Percentiles rank a stretch among this genome's conserved stretches.
Conservation (phyloP, 2,888 invertebrate species). For the Halocaridina rubra region DNA sequence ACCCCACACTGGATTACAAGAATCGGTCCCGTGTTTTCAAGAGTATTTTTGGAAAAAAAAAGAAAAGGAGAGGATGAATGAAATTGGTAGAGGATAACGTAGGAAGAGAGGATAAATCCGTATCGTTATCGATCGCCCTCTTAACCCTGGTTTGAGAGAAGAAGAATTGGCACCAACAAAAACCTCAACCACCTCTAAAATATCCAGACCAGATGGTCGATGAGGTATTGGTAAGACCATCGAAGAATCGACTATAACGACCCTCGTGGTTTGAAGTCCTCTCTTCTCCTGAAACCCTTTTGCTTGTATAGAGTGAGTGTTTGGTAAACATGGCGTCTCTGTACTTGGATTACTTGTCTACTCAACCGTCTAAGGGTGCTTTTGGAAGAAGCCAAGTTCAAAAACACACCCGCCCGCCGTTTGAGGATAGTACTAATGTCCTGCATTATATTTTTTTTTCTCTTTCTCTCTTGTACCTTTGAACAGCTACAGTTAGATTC, state of each 20-base stretch:
- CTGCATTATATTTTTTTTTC: no score
- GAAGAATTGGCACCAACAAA: neutral
- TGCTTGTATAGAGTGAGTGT: conserved; percentile 26
- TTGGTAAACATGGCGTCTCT: neutral
- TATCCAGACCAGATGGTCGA: no score
- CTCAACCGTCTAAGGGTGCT: neutral
- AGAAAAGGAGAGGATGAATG: neutral
- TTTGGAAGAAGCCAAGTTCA: neutral
- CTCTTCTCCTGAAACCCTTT: neutral
- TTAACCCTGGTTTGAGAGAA: no score
- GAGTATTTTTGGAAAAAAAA: neutral
- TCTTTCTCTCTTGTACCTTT: no score
- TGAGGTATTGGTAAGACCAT: neutral
- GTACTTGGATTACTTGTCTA: neutral
- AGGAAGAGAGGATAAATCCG: conserved; percentile 1
- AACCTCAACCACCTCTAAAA: neutral
- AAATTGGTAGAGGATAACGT: neutral
- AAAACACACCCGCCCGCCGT: no score
- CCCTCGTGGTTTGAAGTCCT: neutral
- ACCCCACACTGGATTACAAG: neutral
- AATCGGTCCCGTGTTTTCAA: neutral
- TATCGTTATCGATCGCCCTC: conserved; percentile 11
- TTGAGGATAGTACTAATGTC: no score
- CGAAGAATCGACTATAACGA: neutral
- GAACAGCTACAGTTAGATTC: no score